Base-by-base conservation (phyloP, 2,113 vertebrate species). In the Alethe diademata region DNA sequence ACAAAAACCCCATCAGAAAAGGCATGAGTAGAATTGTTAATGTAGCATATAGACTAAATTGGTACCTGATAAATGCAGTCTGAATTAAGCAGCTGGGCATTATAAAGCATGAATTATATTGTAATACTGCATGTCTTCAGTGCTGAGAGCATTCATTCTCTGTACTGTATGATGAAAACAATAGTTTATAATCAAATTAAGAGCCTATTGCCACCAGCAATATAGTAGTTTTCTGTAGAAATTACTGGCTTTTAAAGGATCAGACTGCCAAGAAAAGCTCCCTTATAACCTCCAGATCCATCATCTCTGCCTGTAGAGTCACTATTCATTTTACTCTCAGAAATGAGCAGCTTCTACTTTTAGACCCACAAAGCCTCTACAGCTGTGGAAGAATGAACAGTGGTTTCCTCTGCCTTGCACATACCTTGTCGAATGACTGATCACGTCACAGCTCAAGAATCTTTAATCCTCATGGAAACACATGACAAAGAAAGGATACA, bases 311-410 rank as follows among this genome's bases (percentile, higher is more conserved):
- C 70, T 82, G 19, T 43, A 86, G 53, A 70, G 42, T 93, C 38
- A 36, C 54, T 66, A 31, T 82, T 73, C 82, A 43, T 93, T 90
- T 86, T 74, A 61, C 86, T 86, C 50, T 67, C 65, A 87, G 65
- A 89, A 94, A 91, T 84, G 43, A 84, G 35, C 64, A 62, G 43
- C 84, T 92, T 92, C 92, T 87, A 18, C 73, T 87, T 85, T 81
- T 75, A 91, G 87, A 78, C 51, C 50, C 25, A 53, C 72, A 74
- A 84, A 86, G 40, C 47, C 66, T 78, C 15, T 84, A 43, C 31
- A 67, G n/a, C 73, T 78, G 67, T 74, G 31, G 79, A 90, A 91
- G 69, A 93, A 78, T 48, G 60, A 84, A 19, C 13, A 17, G 40
- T 72, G 14, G 71, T 88, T 92, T 92, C 75, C 86, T 90, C 36